These are phyloP conservation scores for Gryon sp. DNA, from an alignment of 1,140 invertebrate species.

Conservation along the genomic window DNA sequence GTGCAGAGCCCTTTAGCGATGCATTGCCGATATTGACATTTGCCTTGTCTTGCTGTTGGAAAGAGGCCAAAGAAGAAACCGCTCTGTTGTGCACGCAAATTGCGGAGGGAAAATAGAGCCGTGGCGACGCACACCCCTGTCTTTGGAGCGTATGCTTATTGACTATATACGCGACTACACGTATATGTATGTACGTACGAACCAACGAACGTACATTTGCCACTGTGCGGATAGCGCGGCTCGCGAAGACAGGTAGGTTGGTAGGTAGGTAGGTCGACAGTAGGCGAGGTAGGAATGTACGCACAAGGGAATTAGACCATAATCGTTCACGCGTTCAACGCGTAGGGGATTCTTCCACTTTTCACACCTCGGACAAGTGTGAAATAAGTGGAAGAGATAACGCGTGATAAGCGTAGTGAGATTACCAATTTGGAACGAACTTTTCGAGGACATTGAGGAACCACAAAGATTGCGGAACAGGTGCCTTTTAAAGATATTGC, in stretches of 20 bases:
- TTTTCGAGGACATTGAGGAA: neutral
- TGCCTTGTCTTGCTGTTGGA: constrained; percentile 70
- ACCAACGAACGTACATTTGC: constrained; percentile 36
- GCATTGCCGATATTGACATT: constrained; percentile 76
- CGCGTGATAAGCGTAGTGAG: neutral
- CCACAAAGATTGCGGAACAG: no score
- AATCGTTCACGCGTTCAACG: constrained; percentile 75
- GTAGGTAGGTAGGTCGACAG: constrained; percentile 75
- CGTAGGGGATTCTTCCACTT: constrained; percentile 67
- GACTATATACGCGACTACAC: constrained; percentile 59
- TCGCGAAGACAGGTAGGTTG: constrained; percentile 74
- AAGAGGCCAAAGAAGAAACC: constrained; percentile 49
- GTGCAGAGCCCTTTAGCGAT: constrained; percentile 67
- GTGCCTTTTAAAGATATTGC: neutral
- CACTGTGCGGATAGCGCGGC: constrained; percentile 23
- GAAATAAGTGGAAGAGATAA: constrained; percentile 12
- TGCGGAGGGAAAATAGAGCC: constrained; percentile 47
- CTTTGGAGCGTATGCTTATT: constrained; percentile 77
- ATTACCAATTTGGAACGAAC: neutral
- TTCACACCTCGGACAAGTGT: constrained; percentile 50
- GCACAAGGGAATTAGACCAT: constrained; percentile 77
- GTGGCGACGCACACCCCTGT: constrained; percentile 69
- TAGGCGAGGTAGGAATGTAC: constrained; percentile 67
- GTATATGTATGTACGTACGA: constrained; percentile 55
- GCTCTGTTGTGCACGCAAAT: constrained; percentile 50